phyloP scores from a whole-genome alignment of 2,113 vertebrate species.

The Arvicanthis niloticus region DNA sequence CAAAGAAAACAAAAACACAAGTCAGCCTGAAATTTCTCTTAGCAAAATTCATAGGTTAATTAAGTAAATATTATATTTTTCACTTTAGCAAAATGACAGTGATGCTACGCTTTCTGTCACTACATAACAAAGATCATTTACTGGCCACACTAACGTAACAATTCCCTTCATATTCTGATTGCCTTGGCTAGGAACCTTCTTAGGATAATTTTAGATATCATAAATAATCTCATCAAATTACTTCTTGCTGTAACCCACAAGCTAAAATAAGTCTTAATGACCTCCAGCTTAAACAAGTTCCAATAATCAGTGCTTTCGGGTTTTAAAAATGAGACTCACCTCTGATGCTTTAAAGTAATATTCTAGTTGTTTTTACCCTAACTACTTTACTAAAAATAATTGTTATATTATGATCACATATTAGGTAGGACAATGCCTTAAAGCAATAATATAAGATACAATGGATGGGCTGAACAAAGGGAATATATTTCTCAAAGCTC shows the following conservation, averaged over 20 bases:
- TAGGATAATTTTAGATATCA: not conserved
- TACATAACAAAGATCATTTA: not conserved
- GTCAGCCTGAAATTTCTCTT: not conserved
- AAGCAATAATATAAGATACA: not conserved
- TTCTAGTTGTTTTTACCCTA: not conserved
- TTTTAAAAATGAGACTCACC: constrained; percentile 4
- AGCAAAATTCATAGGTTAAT: not conserved
- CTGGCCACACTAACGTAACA: not conserved
- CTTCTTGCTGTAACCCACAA: not conserved
- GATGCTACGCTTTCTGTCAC: constrained; percentile 14
- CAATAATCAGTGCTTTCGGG: not conserved
- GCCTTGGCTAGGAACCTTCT: constrained; percentile 20
- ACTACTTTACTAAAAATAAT: constrained; percentile 17
- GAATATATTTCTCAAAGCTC: not conserved
- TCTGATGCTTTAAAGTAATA: not conserved
- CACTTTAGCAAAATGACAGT: constrained; percentile 8
- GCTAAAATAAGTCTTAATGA: not conserved
- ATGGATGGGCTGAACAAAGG: not conserved
- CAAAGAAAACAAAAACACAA: not conserved
- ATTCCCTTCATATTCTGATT: not conserved
- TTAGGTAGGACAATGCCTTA: not conserved
- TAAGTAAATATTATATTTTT: constrained; percentile 48
- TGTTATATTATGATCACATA: not conserved
- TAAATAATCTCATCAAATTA: constrained; percentile 32
- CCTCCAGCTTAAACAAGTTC: not conserved